Base-by-base conservation (phyloP, 2,888 invertebrate genomes). In the Drosophila anomalipes region DNA sequence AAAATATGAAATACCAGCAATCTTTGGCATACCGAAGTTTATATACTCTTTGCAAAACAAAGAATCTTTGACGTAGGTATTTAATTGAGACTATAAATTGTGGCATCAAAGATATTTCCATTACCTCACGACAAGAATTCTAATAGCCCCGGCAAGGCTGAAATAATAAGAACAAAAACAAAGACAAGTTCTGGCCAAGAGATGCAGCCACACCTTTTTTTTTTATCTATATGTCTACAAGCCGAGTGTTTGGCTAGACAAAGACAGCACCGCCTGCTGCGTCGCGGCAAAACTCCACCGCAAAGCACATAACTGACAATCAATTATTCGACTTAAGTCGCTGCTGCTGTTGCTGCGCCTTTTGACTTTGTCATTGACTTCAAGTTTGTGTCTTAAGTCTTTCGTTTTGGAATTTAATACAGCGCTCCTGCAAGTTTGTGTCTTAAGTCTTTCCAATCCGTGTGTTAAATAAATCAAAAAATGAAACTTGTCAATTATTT, bases 341-440 rank as follows among this genome's bases (percentile, higher is more conserved):
- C 60, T 56, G 52, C 53, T 37, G 56, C 14, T 56, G n/a, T 22
- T 35, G 57, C 64, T 56, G 65, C 68, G 71, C 71, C 64, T 82
- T 57, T 72, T 69, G 71, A 72, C 77, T 83, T 73, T 81, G 84
- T 74, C 78, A 83, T 77, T 77, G 71, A 62, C 64, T 41, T 58
- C 58, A 58, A 76, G 86, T 89, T 85, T 79, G 82, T 82, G 87
- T 68, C 82, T 89, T 80, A 86, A 88, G 89, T 90, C 83, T 75
- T 90, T 86, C 68, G 74, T 52, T 74, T 74, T 54, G 44, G 58
- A 56, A 58, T 65, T 73, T 73, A 81, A 82, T 70, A 53, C 6
- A 22, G n/a, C 10, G 41, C 58, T 58, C 32, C 68, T 59, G 32
- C 67, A 39, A 78, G 82, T 86, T 83, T 71, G 78, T 81, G 81